These are phyloP conservation scores for Nixonia krombeini DNA, from an alignment of 1,140 invertebrate genomes.

Conservation along the genomic window DNA sequence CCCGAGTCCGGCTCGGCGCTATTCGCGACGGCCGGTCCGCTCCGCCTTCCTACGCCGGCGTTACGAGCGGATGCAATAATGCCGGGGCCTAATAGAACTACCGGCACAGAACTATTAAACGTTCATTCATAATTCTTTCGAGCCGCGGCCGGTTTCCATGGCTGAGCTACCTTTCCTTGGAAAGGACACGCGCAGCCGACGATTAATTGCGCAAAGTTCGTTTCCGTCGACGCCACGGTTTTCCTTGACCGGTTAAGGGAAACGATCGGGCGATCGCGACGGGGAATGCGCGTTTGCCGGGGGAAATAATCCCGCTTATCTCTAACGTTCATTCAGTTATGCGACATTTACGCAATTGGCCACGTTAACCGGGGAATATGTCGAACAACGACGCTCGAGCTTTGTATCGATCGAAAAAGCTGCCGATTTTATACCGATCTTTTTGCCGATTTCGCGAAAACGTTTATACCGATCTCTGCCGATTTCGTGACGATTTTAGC, in stretches of 20 bases:
- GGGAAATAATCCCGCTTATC: no score
- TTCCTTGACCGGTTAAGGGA: conserved; percentile 45
- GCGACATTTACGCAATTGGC: no score
- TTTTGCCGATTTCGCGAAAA: no score
- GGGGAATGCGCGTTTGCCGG: conserved; percentile 24
- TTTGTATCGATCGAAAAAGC: no score
- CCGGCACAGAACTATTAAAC: conserved; percentile 36
- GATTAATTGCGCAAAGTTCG: conserved; percentile 45
- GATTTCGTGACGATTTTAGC: no score
- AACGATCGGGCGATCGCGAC: conserved; percentile 21
- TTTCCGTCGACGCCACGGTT: conserved; percentile 40
- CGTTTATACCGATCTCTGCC: no score
- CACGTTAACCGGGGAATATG: no score
- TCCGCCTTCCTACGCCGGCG: conserved; percentile 30
- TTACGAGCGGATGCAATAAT: conserved; percentile 39
- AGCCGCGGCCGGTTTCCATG: conserved; percentile 23
- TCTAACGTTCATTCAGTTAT: no score
- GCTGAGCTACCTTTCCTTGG: conserved; percentile 33
- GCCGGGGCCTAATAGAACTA: conserved; percentile 32
- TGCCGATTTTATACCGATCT: no score
- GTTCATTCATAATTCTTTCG: conserved; percentile 51
- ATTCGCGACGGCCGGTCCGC: conserved; percentile 1
- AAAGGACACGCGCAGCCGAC: conserved; percentile 31
- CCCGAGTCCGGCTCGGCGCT: conserved; percentile 27
- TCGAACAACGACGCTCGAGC: no score